A percentile compares a stretch with the other conserved stretches of the same genome.
Conservation (phyloP, 2,797 vertebrate species). For the Trichosurus vulpecula region DNA sequence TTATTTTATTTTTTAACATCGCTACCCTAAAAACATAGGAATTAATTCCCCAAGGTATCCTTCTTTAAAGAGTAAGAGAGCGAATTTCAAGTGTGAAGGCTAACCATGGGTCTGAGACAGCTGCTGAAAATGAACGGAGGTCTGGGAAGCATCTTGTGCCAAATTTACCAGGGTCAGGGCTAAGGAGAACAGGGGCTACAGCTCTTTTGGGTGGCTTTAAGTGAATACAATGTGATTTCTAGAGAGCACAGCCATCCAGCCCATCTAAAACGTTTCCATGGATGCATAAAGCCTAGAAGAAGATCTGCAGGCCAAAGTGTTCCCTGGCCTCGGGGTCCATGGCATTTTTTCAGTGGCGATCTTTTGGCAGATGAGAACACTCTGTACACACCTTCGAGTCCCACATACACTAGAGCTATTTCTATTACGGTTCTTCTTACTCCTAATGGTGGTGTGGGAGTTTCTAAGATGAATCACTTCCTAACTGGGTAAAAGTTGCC, state of each 20-base stretch:
- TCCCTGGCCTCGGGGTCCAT: neutral
- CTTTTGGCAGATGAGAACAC: neutral
- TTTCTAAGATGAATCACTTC: neutral
- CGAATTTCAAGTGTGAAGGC: neutral
- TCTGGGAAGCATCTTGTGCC: rapidly evolving
- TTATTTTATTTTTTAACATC: neutral
- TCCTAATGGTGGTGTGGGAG: neutral
- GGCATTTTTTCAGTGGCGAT: neutral
- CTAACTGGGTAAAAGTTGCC: too few species aligned
- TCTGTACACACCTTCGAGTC: neutral
- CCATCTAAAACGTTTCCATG: neutral
- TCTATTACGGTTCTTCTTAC: neutral
- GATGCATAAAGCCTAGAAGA: neutral
- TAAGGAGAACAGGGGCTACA: rapidly evolving
- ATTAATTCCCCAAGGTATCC: neutral
- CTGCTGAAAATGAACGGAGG: rapidly evolving
- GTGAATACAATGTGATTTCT: neutral
- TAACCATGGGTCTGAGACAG: too few species aligned
- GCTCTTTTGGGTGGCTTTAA: neutral
- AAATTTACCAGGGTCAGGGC: rapidly evolving
- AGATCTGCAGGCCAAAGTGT: neutral
- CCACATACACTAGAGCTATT: neutral
- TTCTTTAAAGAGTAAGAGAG: neutral
- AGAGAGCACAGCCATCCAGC: neutral
- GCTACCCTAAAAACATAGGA: neutral